Base-by-base conservation (phyloP, 2,113 vertebrate genomes). In the Oceanites oceanicus region DNA sequence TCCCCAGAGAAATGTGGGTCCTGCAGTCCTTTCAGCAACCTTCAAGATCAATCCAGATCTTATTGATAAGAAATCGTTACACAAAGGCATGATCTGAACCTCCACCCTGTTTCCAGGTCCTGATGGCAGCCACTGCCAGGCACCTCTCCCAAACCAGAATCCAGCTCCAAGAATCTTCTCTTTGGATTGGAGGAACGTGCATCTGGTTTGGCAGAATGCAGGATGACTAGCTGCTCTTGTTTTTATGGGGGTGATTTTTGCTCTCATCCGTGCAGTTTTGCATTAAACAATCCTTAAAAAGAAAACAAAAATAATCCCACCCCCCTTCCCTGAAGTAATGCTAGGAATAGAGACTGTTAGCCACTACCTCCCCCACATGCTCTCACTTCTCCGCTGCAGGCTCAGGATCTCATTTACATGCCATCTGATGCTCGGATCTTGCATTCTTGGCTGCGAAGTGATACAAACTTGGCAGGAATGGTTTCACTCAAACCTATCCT, bases 261-360 rank as follows among this genome's bases (percentile, higher is more conserved):
- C 5, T 4, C 0, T 7, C 45, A 49, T 76, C 62, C 10, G 0
- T 62, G 50, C 32, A 15, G 63, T 42, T 78, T 83, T 88, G 36
- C 40, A 25, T 86, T 77, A 86, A 95, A 88, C 42, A 67, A 9
- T 55, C 3, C 6, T 40, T 89, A 62, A 86, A 89, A 85, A 85
- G 22, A 77, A 71, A 63, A 49, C 20, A 4, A 30, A 32, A 38
- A 76, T 74, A 84, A 77, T 49, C 42, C 63, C 45, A 88, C 80
- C 22, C 29, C 65, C 30, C 42, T 95, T 89, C 56, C 50, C 68
- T 65, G 56, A 89, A 89, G 49, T 49, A 87, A n/a, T 45, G 70
- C 93, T 71, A 40, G 86, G 65, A 94, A 94, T 91, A 96, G 96
- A 79, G 71, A 29, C 79, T 96, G 94, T 94, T 94, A 97, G 92